These are phyloP conservation scores for Xenopus petersii DNA, from an alignment of 2,797 vertebrate genomes.

Conservation along the genomic window DNA sequence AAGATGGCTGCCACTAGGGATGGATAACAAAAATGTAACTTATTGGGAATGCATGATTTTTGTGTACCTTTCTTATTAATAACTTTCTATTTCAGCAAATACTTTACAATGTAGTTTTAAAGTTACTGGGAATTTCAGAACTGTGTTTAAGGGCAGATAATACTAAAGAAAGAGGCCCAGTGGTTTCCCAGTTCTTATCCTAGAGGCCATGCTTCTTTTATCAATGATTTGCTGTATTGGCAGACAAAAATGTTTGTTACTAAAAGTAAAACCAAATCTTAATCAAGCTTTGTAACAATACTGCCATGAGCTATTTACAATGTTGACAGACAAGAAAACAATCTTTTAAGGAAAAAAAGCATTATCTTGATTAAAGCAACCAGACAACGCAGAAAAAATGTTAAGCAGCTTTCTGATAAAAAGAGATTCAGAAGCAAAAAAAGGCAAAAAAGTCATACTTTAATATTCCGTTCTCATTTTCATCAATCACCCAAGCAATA, in stretches of 20 bases:
- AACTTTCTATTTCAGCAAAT: too few relatives aligned
- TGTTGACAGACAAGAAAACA: neutral
- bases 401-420: slow-evolving; percentile 19
- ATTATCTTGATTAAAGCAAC: slow-evolving; percentile 12
- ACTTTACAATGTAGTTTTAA: too few relatives aligned
- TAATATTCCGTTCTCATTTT: slow-evolving; percentile 62
- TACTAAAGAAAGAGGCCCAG: too few relatives aligned
- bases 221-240: neutral
- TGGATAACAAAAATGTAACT: too few relatives aligned
- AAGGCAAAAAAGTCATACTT: slow-evolving; percentile 59
- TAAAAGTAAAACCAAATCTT: slow-evolving; percentile 14
- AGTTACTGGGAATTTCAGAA: too few relatives aligned
- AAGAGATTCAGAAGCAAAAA: slow-evolving; percentile 47
- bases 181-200: neutral
- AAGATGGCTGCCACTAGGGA: too few relatives aligned
- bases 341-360: slow-evolving; percentile 1
- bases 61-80: too few relatives aligned
- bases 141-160: too few relatives aligned
- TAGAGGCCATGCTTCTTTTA: neutral
- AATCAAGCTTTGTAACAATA: slow-evolving; percentile 12
- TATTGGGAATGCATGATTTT: too few relatives aligned
- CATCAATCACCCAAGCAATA: slow-evolving; percentile 73
- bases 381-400: neutral
- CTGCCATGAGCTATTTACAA: slow-evolving; percentile 25
- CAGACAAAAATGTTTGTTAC: slow-evolving; percentile 14